Evolutionary conservation across 2,113 vertebrate genomes (phyloP).

Genomic region (Calonectris borealis): DNA sequence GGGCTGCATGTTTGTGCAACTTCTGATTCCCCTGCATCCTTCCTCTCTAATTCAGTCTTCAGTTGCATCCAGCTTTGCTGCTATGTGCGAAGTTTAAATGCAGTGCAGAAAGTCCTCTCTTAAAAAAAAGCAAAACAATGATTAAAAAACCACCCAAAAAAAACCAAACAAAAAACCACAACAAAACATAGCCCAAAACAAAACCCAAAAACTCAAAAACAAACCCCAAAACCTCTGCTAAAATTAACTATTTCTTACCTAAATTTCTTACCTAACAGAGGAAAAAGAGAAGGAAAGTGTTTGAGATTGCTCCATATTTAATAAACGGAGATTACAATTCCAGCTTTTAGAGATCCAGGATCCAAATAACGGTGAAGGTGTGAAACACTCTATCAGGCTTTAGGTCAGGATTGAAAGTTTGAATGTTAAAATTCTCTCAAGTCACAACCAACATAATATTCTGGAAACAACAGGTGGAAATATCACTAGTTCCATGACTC

Average conservation of each 20-base stretch:
- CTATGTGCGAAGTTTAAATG: background rate
- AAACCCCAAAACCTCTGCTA: background rate
- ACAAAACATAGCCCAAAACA: background rate
- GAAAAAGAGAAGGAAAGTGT: background rate
- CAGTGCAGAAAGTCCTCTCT: background rate
- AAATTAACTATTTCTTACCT: background rate
- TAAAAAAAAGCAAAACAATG: background rate
- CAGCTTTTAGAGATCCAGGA: background rate
- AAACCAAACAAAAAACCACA: background rate
- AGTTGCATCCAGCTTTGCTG: background rate
- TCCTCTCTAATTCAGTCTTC: background rate
- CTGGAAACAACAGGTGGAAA: background rate
- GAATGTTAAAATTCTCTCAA: background rate
- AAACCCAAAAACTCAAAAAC: background rate
- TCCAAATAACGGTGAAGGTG: background rate
- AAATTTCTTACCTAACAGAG: background rate
- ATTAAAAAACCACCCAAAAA: background rate
- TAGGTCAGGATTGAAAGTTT: background rate
- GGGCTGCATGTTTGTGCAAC: background rate
- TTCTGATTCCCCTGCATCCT: background rate
- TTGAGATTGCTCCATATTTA: background rate
- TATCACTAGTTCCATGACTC: background rate
- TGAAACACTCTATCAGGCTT: background rate
- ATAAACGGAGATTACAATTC: background rate
- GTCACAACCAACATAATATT: background rate